Evolutionary conservation across 2,113 vertebrate genomes (phyloP).

Genomic region (Channa argus): DNA sequence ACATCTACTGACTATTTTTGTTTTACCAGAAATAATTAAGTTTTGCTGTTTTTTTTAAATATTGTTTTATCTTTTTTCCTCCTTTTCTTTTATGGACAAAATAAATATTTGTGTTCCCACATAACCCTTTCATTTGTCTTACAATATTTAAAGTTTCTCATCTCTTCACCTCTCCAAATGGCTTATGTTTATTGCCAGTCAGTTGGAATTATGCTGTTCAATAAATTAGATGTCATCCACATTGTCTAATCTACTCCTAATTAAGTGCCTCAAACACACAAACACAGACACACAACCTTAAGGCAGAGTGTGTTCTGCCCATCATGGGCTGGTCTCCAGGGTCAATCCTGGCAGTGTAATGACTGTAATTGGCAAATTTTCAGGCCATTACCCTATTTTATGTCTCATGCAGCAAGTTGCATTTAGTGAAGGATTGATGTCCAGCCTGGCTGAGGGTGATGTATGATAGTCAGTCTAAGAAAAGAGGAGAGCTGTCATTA

Average conservation of each 20-base stretch:
- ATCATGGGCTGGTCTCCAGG: constrained; percentile 65
- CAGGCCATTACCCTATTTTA: constrained; percentile 78
- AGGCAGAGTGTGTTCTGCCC: constrained; percentile 55
- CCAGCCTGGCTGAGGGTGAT: constrained; percentile 56
- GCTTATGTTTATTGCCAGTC: constrained; percentile 39
- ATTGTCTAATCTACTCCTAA: constrained; percentile 65
- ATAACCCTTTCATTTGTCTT: neutral
- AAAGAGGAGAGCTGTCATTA: constrained; percentile 60
- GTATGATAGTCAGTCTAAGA: constrained; percentile 56
- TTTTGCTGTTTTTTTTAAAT: too few relatives aligned
- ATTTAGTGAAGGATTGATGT: constrained; percentile 74
- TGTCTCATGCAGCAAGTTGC: constrained; percentile 71
- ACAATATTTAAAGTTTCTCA: constrained; percentile 1
- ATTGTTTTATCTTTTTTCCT: too few relatives aligned
- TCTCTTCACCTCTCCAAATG: constrained; percentile 10
- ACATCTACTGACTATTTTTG: neutral
- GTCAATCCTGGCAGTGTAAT: constrained; percentile 79
- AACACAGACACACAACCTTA: constrained; percentile 39
- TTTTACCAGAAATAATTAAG: too few relatives aligned
- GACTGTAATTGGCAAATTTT: constrained; percentile 79
- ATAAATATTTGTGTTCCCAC: neutral
- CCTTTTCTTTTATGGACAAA: neutral
- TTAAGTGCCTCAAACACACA: constrained; percentile 54
- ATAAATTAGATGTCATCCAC: constrained; percentile 64
- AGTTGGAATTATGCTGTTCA: constrained; percentile 45